Percentiles rank a stretch among this genome's conserved stretches.
These are phyloP conservation scores for Solenodon paradoxus DNA, from an alignment of 2,113 vertebrate genomes.

Conservation along the genomic window DNA sequence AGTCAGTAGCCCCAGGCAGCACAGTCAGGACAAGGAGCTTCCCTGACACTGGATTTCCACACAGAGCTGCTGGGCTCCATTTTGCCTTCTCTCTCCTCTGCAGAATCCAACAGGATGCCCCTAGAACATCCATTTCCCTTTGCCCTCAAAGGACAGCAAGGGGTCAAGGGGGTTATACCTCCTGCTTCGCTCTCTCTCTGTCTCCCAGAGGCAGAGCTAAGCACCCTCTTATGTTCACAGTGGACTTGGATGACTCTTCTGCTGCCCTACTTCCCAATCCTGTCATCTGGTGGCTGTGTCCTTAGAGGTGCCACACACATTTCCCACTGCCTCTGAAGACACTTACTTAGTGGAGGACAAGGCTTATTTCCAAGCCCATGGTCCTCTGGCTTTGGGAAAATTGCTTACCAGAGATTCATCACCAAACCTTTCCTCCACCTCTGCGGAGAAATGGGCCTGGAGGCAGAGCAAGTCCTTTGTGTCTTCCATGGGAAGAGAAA, in stretches of 20 bases:
- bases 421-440: constrained; percentile 32
- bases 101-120: neutral
- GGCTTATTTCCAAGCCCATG: neutral
- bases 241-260: neutral
- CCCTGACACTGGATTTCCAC: neutral
- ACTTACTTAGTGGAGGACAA: neutral
- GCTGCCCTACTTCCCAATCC: neutral
- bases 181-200: neutral
- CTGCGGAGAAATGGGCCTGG: neutral
- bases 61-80: neutral
- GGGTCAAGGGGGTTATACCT: neutral
- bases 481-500: constrained; percentile 35
- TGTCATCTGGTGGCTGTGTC: neutral
- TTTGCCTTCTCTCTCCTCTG: neutral
- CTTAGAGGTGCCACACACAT: neutral
- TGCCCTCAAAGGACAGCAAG: neutral
- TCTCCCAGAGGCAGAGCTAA: neutral
- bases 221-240: neutral
- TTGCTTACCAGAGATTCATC: neutral
- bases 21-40: neutral
- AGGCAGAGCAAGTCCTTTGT: constrained; percentile 30
- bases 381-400: neutral
- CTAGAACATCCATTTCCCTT: neutral
- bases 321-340: neutral
- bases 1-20: neutral